These are phyloP conservation scores for Daboia siamensis DNA, from an alignment of 2,113 vertebrate species.

Conservation along the genomic window DNA sequence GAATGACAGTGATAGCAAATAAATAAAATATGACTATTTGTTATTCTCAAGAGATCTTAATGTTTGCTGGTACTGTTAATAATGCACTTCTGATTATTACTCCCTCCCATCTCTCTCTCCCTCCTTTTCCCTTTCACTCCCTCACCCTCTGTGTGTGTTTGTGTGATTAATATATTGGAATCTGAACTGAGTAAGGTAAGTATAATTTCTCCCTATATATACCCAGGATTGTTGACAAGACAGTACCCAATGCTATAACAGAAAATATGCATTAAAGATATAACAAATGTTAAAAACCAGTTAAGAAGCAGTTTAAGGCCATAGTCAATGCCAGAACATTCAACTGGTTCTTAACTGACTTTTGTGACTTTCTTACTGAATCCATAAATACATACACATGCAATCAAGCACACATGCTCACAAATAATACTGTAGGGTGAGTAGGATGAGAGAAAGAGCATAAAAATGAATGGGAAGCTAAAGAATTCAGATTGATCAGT, in stretches of 20 bases:
- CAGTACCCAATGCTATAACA: neutral
- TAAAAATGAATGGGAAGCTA: neutral
- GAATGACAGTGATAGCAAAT: neutral
- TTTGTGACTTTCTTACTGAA: neutral
- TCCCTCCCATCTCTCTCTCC: neutral
- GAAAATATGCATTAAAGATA: neutral
- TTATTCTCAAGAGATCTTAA: neutral
- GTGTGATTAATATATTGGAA: neutral
- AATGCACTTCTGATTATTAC: neutral
- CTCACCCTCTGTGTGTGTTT: neutral
- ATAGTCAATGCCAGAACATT: conserved; percentile 30
- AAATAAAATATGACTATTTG: neutral
- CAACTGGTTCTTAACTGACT: neutral
- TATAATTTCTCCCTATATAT: neutral
- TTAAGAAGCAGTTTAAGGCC: neutral
- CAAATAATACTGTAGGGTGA: neutral
- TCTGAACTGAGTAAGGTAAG: neutral
- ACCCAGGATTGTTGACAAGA: neutral
- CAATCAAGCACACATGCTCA: neutral
- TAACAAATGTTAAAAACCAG: neutral
- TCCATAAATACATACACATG: neutral
- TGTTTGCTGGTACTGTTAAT: neutral
- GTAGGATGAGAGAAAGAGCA: neutral
- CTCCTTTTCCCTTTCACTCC: neutral
- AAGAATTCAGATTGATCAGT: neutral